Base-by-base conservation (phyloP, 2,888 invertebrate species). In the Lepidochitona cinerea region DNA sequence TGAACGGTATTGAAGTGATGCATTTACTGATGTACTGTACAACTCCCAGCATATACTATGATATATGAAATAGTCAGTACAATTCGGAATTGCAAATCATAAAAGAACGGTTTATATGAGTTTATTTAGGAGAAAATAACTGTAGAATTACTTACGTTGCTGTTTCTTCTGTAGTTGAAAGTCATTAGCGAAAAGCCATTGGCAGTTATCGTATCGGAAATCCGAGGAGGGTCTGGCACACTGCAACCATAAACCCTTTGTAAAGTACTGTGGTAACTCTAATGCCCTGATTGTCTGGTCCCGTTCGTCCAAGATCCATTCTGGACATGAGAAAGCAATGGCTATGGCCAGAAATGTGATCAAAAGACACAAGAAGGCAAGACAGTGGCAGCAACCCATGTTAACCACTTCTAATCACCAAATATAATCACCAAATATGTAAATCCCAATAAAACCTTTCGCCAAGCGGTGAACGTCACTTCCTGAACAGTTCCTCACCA, bases 111-210 rank as follows among this genome's bases (percentile, higher is more conserved):
- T n/a, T n/a, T n/a, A n/a, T n/a, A n/a, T 7, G n/a, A 23, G 41
- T 9, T 41, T 49, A 18, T 49, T 1, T 49, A 2, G 23, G 49
- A 49, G 49, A 49, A 49, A 49, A 23, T 4, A 49, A n/a, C n/a
- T n/a, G n/a, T n/a, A n/a, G n/a, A 49, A 49, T n/a, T 49, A 59
- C 59, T 26, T 26, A 59, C 59, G 14, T 59, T 23, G 59, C 59
- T 29, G 7, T 4, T 4, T 3, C 32, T 59, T 59, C 59, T 59
- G 59, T 23, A 29, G 1, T 23, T 4, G 32, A 26, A 59, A 59
- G 59, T 59, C 26, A 59, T 59, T 26, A 32, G 59, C 59, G 29
- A 59, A 59, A 9, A 59, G 59, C 59, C 59, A 59, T 29, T 59
- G 29, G 9, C 59, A 59, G 29, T 59, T 59, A 14, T 26, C 59